Evolutionary conservation across 2,113 vertebrate species (phyloP).

Genomic region (Cynopterus brachyotis): DNA sequence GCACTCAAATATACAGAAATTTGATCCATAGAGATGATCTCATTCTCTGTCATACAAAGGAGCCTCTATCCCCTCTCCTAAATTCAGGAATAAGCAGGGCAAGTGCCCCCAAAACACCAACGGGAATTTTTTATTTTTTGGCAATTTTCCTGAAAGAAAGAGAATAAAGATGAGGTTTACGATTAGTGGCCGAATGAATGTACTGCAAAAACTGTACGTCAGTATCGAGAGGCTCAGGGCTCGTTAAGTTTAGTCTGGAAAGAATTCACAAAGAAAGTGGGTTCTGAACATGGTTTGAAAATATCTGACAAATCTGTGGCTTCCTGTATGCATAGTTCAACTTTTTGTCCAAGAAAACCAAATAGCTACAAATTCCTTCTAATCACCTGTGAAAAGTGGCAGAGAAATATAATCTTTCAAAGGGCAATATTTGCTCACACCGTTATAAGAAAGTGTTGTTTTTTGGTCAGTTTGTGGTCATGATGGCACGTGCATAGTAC

Average conservation of each 20-base stretch:
- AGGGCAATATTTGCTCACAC: neutral
- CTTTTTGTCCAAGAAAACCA: neutral
- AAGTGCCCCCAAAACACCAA: neutral
- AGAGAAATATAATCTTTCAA: neutral
- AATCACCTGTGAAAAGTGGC: neutral
- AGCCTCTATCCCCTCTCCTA: neutral
- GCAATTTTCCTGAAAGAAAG: neutral
- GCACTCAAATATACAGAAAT: neutral
- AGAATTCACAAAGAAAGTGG: neutral
- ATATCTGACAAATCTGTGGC: neutral
- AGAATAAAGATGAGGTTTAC: neutral
- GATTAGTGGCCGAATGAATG: neutral
- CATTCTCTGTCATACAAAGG: neutral
- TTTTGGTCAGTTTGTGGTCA: neutral
- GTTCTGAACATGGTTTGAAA: constrained; percentile 4
- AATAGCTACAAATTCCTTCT: neutral
- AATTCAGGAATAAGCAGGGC: neutral
- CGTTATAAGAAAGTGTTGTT: neutral
- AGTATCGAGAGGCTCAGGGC: neutral
- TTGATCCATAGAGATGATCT: neutral
- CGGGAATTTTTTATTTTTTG: neutral
- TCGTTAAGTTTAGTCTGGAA: neutral
- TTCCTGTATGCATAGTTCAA: constrained; percentile 9
- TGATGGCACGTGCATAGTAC: neutral
- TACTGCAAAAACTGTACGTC: neutral